phyloP scores from a whole-genome alignment of 2,797 vertebrate genomes.

The Strix occidentalis region DNA sequence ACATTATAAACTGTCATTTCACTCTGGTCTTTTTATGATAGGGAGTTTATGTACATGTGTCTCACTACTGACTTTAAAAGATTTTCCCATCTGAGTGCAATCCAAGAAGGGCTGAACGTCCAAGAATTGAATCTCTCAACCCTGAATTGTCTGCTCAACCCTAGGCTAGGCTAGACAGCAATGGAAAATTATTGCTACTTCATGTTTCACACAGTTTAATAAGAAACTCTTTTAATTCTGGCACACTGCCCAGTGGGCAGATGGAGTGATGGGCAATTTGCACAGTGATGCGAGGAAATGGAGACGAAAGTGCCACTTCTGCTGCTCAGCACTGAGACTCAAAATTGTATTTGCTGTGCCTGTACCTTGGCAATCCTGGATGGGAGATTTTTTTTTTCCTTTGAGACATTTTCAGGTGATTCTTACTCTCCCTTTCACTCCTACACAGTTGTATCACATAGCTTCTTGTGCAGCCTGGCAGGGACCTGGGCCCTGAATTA shows the following conservation, averaged over 20 bases:
- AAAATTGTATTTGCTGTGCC: neutral
- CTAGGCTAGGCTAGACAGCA: neutral
- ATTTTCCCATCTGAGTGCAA: neutral
- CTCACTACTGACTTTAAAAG: neutral
- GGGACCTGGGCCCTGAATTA: neutral
- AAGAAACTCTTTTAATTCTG: neutral
- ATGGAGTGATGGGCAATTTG: neutral
- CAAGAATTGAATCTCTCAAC: neutral
- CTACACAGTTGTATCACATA: neutral
- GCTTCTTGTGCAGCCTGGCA: neutral
- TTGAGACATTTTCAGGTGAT: neutral
- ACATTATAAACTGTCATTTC: neutral
- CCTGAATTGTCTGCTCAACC: neutral
- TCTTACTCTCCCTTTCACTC: neutral
- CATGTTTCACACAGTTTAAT: neutral
- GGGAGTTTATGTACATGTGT: neutral
- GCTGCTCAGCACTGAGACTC: neutral
- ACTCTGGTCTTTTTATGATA: neutral
- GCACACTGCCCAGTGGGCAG: too few relatives aligned
- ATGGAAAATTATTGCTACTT: neutral
- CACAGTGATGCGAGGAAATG: neutral
- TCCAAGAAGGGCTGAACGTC: neutral
- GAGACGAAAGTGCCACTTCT: neutral
- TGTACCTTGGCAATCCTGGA: neutral
- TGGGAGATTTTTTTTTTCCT: neutral